These are phyloP conservation scores for Hyperoplus lanceolatus DNA, from an alignment of 2,797 vertebrate genomes.

Conservation along the genomic window DNA sequence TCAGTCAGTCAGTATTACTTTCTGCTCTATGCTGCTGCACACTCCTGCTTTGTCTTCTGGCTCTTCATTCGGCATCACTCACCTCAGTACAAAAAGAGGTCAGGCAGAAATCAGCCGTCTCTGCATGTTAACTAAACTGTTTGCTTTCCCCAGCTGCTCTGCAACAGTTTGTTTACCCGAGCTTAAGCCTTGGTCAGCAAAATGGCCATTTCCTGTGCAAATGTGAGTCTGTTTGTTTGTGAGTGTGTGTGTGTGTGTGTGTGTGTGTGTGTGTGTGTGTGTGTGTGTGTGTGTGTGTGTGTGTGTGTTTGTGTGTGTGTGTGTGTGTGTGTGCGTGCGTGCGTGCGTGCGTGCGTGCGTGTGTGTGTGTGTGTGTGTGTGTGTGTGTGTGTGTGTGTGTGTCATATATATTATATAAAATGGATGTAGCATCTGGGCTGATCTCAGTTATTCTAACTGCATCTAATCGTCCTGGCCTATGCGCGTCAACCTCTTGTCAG, in stretches of 20 bases:
- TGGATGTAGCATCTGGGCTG: too few species aligned
- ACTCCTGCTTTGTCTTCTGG: constrained; percentile 14
- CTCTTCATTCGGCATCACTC: constrained; percentile 36
- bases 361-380: too few species aligned
- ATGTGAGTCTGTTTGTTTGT: constrained; percentile 28
- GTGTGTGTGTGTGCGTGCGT: too few species aligned
- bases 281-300: too few species aligned
- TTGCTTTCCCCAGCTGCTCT: background rate
- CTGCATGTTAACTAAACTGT: constrained; percentile 24
- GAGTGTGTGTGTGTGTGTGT: background rate
- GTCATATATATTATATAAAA: too few species aligned
- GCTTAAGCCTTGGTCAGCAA: constrained; percentile 64
- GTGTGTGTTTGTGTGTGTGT: too few species aligned
- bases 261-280: background rate
- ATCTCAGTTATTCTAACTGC: too few species aligned
- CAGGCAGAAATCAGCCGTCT: constrained; percentile 39
- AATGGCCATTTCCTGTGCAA: constrained; percentile 61
- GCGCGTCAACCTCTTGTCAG: too few species aligned
- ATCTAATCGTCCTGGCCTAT: too few species aligned
- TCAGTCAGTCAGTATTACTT: constrained; percentile 21
- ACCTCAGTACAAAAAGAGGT: constrained; percentile 40
- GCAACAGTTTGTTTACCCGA: constrained; percentile 52
- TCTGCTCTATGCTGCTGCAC: constrained; percentile 9
- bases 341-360: too few species aligned
- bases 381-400: too few species aligned